These are phyloP conservation scores for Limenitis camilla DNA, from an alignment of 2,888 invertebrate species.

Conservation along the genomic window DNA sequence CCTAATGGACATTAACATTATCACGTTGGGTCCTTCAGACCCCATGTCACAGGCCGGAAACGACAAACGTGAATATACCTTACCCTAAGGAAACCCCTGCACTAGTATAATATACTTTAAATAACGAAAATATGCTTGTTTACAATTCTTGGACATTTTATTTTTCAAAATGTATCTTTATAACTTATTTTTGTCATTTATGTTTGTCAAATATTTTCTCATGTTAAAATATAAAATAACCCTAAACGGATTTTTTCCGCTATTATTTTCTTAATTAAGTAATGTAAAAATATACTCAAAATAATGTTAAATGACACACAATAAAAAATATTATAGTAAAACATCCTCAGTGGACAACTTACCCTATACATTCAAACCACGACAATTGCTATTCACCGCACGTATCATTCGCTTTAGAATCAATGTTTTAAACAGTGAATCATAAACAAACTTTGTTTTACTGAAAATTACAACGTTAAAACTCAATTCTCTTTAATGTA, in stretches of 20 bases:
- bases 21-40: conserved; percentile 13
- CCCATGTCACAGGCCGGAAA: conserved; percentile 17
- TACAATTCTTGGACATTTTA: too few species aligned
- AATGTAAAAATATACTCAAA: background rate
- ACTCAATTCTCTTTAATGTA: background rate
- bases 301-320: background rate
- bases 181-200: too few species aligned
- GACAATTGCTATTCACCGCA: conserved; percentile 14
- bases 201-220: too few species aligned
- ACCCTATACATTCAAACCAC: conserved; percentile 5
- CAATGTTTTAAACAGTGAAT: conserved; percentile 10
- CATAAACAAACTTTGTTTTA: conserved; percentile 10
- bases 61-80: conserved; percentile 13
- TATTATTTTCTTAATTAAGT: too few species aligned
- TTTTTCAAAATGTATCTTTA: too few species aligned
- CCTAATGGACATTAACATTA: conserved; percentile 22
- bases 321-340: background rate
- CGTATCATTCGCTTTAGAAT: conserved; percentile 12
- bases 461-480: conserved; percentile 1
- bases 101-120: background rate
- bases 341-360: background rate
- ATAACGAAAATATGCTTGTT: too few species aligned
- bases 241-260: too few species aligned
- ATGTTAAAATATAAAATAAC: background rate
- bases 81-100: conserved; percentile 2